Conservation (phyloP, 2,797 vertebrate genomes). For the Lagocephalus sceleratus region DNA sequence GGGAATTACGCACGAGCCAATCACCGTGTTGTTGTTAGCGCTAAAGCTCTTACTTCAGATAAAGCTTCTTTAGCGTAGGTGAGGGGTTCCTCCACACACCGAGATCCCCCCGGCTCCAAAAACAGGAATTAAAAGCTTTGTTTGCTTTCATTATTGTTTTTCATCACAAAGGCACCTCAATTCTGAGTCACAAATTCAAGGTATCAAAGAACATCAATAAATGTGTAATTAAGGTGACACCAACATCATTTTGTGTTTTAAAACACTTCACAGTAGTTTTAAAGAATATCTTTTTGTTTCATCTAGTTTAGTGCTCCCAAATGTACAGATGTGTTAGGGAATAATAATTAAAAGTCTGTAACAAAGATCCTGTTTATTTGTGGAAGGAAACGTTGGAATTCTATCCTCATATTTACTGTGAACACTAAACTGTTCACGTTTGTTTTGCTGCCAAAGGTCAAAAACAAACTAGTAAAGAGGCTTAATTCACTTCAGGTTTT, state of each 20-base stretch:
- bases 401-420: too few species aligned
- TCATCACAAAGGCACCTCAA: neutral
- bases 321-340: too few species aligned
- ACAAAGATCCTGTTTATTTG: too few species aligned
- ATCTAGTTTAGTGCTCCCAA: too few species aligned
- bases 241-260: too few species aligned
- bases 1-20: constrained; percentile 20
- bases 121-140: constrained; percentile 49
- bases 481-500: constrained; percentile 54
- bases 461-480: constrained; percentile 51
- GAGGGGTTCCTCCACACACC: constrained; percentile 1
- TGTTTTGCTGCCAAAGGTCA: constrained; percentile 22
- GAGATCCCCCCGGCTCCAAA: constrained; percentile 22
- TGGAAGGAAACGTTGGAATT: too few species aligned
- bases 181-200: too few species aligned
- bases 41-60: constrained; percentile 29
- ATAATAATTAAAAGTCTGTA: too few species aligned
- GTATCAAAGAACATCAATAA: too few species aligned
- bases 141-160: constrained; percentile 28
- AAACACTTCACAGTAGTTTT: too few species aligned
- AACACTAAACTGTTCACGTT: neutral
- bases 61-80: constrained; percentile 36
- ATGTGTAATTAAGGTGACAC: too few species aligned
- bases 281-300: too few species aligned
- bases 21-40: constrained; percentile 1